These are phyloP conservation scores for Mohoua ochrocephala DNA, from an alignment of 2,113 vertebrate genomes.

Conservation along the genomic window DNA sequence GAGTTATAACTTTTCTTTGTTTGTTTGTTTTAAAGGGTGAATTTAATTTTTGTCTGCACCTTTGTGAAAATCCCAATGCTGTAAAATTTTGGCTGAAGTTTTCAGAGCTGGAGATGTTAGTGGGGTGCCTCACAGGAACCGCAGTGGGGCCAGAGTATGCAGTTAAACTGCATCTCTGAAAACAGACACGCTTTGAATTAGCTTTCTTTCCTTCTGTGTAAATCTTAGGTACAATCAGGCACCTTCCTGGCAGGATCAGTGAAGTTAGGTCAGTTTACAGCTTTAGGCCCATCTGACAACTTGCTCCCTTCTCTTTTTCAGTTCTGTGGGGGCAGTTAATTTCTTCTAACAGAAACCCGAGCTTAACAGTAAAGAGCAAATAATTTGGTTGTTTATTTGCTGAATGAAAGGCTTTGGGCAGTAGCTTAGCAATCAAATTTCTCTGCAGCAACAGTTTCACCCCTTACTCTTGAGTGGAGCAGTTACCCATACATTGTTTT, in stretches of 20 bases:
- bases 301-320: background rate
- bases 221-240: background rate
- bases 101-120: background rate
- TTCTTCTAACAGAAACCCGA: background rate
- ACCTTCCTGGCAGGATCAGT: background rate
- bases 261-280: background rate
- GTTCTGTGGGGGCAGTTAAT: background rate
- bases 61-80: background rate
- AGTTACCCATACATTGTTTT: background rate
- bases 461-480: background rate
- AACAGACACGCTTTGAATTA: background rate
- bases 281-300: background rate
- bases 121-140: background rate
- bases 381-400: background rate
- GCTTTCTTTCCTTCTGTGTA: background rate
- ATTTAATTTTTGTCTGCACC: background rate
- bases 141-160: too few species aligned
- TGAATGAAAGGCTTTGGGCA: background rate
- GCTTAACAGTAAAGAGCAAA: background rate
- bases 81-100: background rate
- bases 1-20: too few species aligned
- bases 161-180: background rate
- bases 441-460: background rate
- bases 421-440: background rate
- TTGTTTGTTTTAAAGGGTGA: accelerated